These are phyloP conservation scores for Smithornis capensis DNA, from an alignment of 2,113 vertebrate genomes.

Conservation along the genomic window DNA sequence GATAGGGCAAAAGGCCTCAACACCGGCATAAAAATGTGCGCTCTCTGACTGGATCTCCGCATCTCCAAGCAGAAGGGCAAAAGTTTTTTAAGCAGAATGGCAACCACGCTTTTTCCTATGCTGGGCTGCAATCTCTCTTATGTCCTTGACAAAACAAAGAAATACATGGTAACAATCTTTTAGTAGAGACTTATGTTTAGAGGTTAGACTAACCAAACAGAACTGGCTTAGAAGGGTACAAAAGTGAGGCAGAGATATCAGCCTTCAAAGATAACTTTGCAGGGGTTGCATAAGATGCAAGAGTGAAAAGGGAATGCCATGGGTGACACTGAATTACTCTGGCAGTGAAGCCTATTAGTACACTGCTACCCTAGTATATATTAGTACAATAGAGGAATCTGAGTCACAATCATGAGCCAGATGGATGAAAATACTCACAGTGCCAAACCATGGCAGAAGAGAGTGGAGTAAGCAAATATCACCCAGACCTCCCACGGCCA, in stretches of 20 bases:
- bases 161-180: not conserved
- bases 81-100: not conserved
- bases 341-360: not conserved
- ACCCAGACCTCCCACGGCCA: not conserved
- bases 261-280: not conserved
- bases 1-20: not conserved
- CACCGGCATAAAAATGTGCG: not conserved
- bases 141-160: not conserved
- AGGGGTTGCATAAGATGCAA: not conserved
- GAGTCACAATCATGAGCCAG: not conserved
- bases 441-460: not conserved
- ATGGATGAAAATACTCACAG: not conserved
- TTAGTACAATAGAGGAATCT: not conserved
- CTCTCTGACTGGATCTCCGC: not conserved
- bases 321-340: not conserved
- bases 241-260: not conserved
- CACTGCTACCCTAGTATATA: accelerated
- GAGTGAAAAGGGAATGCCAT: not conserved
- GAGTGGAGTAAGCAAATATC: not conserved
- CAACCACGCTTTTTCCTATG: not conserved
- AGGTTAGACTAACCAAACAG: not conserved
- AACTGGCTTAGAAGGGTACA: not conserved
- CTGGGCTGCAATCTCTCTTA: not conserved
- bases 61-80: not conserved
- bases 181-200: not conserved